A percentile compares a stretch with the other conserved stretches of the same genome.
phyloP scores from a whole-genome alignment of 1,140 invertebrate species.

The Antheraea mylitta region DNA sequence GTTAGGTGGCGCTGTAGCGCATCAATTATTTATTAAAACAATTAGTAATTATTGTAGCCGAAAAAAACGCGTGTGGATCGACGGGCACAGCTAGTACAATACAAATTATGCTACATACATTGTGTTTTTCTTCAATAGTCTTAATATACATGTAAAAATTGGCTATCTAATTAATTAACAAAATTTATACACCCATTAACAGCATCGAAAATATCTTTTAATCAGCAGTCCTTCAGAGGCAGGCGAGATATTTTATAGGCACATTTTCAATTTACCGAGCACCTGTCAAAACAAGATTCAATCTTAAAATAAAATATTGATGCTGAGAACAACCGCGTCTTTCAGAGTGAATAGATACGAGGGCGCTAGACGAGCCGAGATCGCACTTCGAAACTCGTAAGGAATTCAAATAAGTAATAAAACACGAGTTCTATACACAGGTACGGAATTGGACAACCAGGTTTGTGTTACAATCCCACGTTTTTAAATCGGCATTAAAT shows the following conservation, averaged over 20 bases:
- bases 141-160: too few species aligned
- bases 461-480: not conserved
- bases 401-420: slow-evolving; percentile 11
- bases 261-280: slow-evolving; percentile 6
- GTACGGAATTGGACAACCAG: not conserved
- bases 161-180: not conserved
- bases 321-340: slow-evolving; percentile 6
- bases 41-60: too few species aligned
- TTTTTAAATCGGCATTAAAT: too few species aligned
- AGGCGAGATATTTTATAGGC: slow-evolving; percentile 7
- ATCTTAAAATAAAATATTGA: slow-evolving; percentile 19
- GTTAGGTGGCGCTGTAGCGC: too few species aligned
- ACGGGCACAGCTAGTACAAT: too few species aligned
- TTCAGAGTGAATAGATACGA: slow-evolving; percentile 4
- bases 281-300: slow-evolving; percentile 12
- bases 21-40: too few species aligned
- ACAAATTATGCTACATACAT: too few species aligned
- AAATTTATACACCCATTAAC: not conserved
- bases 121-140: too few species aligned
- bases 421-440: slow-evolving; percentile 1
- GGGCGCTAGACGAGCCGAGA: not conserved
- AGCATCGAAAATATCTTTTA: not conserved
- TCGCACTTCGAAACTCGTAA: slow-evolving; percentile 6
- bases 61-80: too few species aligned
- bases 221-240: not conserved